Base-by-base conservation (phyloP, 1,140 invertebrate species). In the Drosophila prosaltans region DNA sequence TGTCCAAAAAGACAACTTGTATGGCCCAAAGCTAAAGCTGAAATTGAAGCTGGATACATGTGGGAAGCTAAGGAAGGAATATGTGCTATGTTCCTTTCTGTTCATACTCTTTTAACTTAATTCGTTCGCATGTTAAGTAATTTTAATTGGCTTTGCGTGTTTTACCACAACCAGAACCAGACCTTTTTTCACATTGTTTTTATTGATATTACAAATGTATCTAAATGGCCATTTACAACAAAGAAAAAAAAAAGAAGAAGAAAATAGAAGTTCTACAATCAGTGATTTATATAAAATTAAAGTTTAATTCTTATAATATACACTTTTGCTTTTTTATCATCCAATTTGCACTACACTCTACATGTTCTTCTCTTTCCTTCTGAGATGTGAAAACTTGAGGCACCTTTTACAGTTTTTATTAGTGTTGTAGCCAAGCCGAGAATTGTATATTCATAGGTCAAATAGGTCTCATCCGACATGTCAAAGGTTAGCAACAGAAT, bases 131-230 rank as follows among this genome's bases (percentile, higher is more conserved):
- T 63, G 43, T 63, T 63, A 39, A 63, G 39, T 39, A 63, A 63
- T 63, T 63, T 63, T 63, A 63, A 63, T 63, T 63, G 61, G 36
- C 61, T 45, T 63, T 63, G 61, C 61, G 61, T 63, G 61, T 63
- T 63, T 48, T 63, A 8, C 61, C 61, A 63, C 36, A 43, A 45
- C 61, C 61, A 63, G 40, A 30, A n/a, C 28, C 16, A 41, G 24
- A 28, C 61, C 36, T 57, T 57, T 51, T n/a, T 32, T 32, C 11
- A 16, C 7, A 9, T 39, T 40, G 4, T 59, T 59, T 39, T 59
- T 59, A 59, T 59, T 59, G 57, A 59, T 59, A 59, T 59, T 59
- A 59, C 57, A 59, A 32, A 59, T 59, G 57, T 40, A n/a, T 36
- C 3, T 16, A 59, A 59, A 24, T 11, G 16, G 28, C 57, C 32